Conservation (phyloP, 2,888 invertebrate genomes). For the Hipparchia sbordonii region DNA sequence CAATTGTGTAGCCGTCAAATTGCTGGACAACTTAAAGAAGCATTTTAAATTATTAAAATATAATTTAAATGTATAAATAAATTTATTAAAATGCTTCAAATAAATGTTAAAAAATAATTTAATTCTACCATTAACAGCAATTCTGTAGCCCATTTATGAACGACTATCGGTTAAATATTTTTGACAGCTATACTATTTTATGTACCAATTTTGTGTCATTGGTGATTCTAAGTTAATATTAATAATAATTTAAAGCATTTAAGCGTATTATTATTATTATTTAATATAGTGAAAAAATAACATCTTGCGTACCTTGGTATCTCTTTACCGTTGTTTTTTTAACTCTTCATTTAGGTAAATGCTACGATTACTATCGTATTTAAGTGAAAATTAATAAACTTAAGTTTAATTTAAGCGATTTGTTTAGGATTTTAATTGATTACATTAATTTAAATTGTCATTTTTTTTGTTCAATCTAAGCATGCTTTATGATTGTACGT, state of each 20-base stretch:
- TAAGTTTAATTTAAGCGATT: slow-evolving; percentile 24
- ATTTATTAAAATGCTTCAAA: no score
- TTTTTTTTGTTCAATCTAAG: slow-evolving; percentile 1
- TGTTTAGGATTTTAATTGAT: slow-evolving; percentile 7
- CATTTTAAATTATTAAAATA: no score
- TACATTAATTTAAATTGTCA: not conserved
- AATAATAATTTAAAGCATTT: not conserved
- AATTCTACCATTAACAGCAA: not conserved
- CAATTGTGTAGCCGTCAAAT: no score
- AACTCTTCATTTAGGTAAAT: slow-evolving; percentile 7
- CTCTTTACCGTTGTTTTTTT: not conserved
- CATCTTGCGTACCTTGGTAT: slow-evolving; percentile 10
- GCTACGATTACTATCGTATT: slow-evolving; percentile 8
- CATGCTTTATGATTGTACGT: not conserved
- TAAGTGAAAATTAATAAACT: slow-evolving; percentile 26
- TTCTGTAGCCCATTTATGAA: not conserved
- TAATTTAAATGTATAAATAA: no score
- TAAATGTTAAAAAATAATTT: not conserved
- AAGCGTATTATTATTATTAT: not conserved
- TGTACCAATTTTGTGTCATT: no score
- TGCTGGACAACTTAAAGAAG: no score
- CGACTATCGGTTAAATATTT: not conserved
- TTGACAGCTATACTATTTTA: not conserved
- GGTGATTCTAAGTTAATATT: not conserved
- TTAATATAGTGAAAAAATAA: not conserved